Evolutionary conservation across 1,140 invertebrate species (phyloP), one percentile per base, ranked within the genome.

Genomic region (Drosophila lowei): DNA sequence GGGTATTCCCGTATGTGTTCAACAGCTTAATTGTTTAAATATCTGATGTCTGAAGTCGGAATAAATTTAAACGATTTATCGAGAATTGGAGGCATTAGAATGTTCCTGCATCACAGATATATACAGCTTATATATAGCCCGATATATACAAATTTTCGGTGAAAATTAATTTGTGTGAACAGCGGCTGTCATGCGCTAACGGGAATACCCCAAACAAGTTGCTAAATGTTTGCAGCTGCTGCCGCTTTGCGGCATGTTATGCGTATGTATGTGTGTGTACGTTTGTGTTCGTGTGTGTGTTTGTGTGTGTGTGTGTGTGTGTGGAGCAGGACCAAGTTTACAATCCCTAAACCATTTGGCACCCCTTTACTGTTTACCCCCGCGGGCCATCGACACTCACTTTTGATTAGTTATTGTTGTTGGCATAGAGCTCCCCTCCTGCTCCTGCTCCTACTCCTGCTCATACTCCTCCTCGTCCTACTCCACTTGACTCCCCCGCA

Each of bases 351-450:
- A 64, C 57, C 64, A 23, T 50, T 49, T 30, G 9, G 13, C 49
- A 44, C 21, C 34, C 41, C 52, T n/a, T 48, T 13, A 5, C 34
- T 38, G 34, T 13, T 13, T 38, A 11, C 34, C 46, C 34, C n/a
- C 21, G 15, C 30, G 7, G 56, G 16, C 56, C 59, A 28, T 48
- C 49, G 41, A 28, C 49, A 59, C 58, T 49, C 53, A 55, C 47
- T 66, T 85, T 77, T 80, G 77, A 81, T 85, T 86, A 81, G 77
- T 86, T 75, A 75, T 79, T 79, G 64, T 50, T 77, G 60, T 62
- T 50, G 62, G 56, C 60, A 44, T 30, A 13, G 52, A 65, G n/a
- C 7, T 34, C n/a, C 2, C 34, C 3, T 44, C 34, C 38, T 0
- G 42, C 38, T 41, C 15, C 38, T 28, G 6, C n/a, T n/a, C n/a